Base-by-base conservation (phyloP, 2,888 invertebrate species). In the Catocala sponsa region DNA sequence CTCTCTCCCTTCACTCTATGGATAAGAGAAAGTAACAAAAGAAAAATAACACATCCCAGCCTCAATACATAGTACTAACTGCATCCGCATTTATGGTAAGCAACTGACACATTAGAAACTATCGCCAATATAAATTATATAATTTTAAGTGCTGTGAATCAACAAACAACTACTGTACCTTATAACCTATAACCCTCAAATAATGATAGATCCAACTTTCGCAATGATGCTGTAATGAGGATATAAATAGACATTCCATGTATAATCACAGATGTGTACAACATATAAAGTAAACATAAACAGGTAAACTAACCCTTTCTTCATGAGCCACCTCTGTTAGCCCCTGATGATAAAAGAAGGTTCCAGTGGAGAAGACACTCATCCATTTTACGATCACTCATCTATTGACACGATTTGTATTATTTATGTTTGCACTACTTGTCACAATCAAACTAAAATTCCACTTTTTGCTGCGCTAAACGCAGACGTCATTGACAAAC, bases 401-500 rank as follows among this genome's bases (percentile, higher is more conserved):
- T 89, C 88, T 86, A 88, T 81, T 87, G 89, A 84, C 91, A 92
- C 93, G 87, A 91, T 87, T 86, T 85, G 80, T 88, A 84, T 85
- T 86, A 89, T 89, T 90, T 91, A 87, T 84, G 85, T 89, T 92
- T 90, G 85, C 93, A 94, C 92, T 91, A 91, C 86, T 92, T 91
- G 93, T 94, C 92, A 93, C 92, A 90, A 92, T 92, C 89, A 90
- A 92, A 91, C 88, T 90, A 91, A 90, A 93, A 92, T 88, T 92
- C 91, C 91, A 92, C 94, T 94, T 92, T 93, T 94, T 88, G 91
- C 92, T 91, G 91, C 92, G 92, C 94, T 94, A 93, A 93, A 92
- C 93, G 92, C 91, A 94, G 91, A 94, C 94, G 94, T 94, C 94
- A 94, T 92, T 94, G 93, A 92, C 94, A 94, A 94, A 94, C 94